A percentile compares a stretch with the other conserved stretches of the same genome.
phyloP scores from a whole-genome alignment of 2,797 vertebrate species.

The Margarornis squamiger region DNA sequence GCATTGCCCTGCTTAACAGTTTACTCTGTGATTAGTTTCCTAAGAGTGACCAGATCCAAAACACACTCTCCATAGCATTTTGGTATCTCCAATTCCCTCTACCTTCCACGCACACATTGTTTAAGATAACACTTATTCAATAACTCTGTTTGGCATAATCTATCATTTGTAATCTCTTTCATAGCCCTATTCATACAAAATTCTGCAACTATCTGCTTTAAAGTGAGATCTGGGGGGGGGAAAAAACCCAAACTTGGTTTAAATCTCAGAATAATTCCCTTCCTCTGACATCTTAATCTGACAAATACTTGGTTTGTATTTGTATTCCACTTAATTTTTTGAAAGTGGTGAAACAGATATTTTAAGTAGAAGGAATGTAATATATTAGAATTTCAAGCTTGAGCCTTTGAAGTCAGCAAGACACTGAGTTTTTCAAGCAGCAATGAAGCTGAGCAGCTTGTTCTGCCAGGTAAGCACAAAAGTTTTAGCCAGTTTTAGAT shows the following conservation, averaged over 20 bases:
- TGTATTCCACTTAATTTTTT: neutral
- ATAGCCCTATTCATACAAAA: neutral
- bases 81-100: neutral
- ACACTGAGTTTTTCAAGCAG: neutral
- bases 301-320: neutral
- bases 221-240: neutral
- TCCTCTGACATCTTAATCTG: neutral
- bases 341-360: neutral
- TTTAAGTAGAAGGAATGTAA: neutral
- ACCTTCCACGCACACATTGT: neutral
- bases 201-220: neutral
- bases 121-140: neutral
- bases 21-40: neutral
- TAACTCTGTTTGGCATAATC: neutral
- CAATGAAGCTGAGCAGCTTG: neutral
- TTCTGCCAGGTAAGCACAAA: neutral
- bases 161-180: neutral
- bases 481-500: neutral
- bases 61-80: neutral
- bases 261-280: neutral
- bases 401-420: neutral
- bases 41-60: neutral
- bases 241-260: neutral
- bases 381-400: neutral
- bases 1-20: neutral